Percentiles rank a stretch among this genome's conserved stretches.
Conservation (phyloP, 1,140 invertebrate species). For the Drusus annulatus region DNA sequence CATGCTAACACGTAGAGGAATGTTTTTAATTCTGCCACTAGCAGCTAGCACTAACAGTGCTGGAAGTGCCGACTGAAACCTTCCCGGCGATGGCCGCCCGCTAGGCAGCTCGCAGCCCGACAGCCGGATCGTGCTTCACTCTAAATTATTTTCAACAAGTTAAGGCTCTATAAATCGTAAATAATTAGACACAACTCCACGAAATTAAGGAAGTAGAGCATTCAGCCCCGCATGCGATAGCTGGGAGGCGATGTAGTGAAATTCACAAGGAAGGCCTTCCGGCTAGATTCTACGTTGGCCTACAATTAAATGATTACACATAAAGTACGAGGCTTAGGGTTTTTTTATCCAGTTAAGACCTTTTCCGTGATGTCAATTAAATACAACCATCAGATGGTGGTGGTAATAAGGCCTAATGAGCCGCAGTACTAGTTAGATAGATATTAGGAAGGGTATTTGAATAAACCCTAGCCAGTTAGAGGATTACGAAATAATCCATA, state of each 20-base stretch:
- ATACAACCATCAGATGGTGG: no score
- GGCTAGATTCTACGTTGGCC: no score
- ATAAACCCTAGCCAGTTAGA: no score
- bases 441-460: no score
- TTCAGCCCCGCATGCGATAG: slow-evolving; percentile 51
- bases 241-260: background rate
- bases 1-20: slow-evolving; percentile 28
- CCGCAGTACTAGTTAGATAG: no score
- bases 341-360: no score
- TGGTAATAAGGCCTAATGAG: no score
- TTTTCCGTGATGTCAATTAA: no score
- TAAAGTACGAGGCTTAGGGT: no score
- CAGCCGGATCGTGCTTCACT: slow-evolving; percentile 27
- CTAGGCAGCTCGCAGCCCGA: background rate
- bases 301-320: no score
- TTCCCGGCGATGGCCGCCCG: background rate
- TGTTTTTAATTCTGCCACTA: slow-evolving; percentile 41
- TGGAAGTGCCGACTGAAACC: slow-evolving; percentile 1
- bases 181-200: slow-evolving; percentile 58
- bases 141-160: slow-evolving; percentile 58
- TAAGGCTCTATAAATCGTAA: slow-evolving; percentile 59
- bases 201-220: slow-evolving; percentile 57
- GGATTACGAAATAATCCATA: no score
- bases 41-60: background rate
- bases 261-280: no score